phyloP scores from a whole-genome alignment of 2,113 vertebrate species.

The Leptodactylus fuscus region DNA sequence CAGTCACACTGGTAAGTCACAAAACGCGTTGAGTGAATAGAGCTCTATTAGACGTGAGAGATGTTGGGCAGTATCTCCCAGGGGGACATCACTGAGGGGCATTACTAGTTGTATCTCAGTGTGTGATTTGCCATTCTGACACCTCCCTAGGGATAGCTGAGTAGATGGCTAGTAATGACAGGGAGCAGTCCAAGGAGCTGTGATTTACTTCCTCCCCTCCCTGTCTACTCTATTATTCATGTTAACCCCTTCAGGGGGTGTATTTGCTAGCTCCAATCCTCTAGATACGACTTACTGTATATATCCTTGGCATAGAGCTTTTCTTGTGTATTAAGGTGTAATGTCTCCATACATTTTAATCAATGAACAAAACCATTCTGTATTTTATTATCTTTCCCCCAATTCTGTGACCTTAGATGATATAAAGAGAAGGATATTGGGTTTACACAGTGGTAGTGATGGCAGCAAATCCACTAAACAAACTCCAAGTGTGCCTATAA shows the following conservation, averaged over 20 bases:
- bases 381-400: background rate
- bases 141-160: background rate
- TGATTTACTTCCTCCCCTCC: background rate
- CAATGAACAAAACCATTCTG: no score
- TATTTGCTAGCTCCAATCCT: background rate
- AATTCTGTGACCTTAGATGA: background rate
- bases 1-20: no score
- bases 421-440: background rate
- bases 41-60: background rate
- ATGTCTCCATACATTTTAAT: no score
- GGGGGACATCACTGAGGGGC: background rate
- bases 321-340: background rate
- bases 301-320: no score
- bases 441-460: conserved; percentile 29
- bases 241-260: background rate
- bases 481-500: conserved; percentile 31
- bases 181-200: background rate
- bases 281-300: background rate
- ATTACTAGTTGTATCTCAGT: background rate
- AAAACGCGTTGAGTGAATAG: background rate
- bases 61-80: background rate
- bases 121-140: background rate
- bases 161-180: background rate
- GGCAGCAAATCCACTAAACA: conserved; percentile 12
- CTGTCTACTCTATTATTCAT: background rate